phyloP scores from a whole-genome alignment of 2,113 vertebrate genomes.

The Tachuris rubrigastra region DNA sequence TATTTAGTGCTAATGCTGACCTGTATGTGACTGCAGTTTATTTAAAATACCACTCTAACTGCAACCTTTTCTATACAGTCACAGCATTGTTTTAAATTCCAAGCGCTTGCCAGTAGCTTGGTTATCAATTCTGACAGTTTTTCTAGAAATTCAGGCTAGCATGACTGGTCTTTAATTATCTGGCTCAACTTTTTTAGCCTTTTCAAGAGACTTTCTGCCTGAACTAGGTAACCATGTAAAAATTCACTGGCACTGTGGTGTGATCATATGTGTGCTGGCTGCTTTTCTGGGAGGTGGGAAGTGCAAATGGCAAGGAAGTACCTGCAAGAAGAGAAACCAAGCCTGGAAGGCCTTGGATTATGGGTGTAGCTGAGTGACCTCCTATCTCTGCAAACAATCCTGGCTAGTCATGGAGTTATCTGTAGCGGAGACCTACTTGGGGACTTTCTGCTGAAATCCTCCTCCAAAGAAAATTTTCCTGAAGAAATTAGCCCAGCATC shows the following conservation, averaged over 20 bases:
- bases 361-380: neutral
- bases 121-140: neutral
- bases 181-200: neutral
- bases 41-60: slow-evolving; percentile 17
- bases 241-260: neutral
- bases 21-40: neutral
- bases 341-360: neutral
- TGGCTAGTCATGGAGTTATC: neutral
- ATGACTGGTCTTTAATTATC: neutral
- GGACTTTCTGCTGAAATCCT: neutral
- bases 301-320: neutral
- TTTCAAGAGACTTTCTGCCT: neutral
- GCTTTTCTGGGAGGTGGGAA: neutral
- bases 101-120: neutral
- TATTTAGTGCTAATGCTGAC: neutral
- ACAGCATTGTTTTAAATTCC: neutral
- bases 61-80: neutral
- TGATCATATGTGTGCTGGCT: neutral
- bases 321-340: neutral
- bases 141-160: neutral
- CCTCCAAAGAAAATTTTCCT: neutral
- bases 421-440: neutral
- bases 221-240: neutral
- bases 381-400: neutral
- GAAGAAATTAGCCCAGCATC: neutral